These are phyloP conservation scores for Danio jaintianensis DNA, from an alignment of 2,797 vertebrate genomes.

Conservation along the genomic window DNA sequence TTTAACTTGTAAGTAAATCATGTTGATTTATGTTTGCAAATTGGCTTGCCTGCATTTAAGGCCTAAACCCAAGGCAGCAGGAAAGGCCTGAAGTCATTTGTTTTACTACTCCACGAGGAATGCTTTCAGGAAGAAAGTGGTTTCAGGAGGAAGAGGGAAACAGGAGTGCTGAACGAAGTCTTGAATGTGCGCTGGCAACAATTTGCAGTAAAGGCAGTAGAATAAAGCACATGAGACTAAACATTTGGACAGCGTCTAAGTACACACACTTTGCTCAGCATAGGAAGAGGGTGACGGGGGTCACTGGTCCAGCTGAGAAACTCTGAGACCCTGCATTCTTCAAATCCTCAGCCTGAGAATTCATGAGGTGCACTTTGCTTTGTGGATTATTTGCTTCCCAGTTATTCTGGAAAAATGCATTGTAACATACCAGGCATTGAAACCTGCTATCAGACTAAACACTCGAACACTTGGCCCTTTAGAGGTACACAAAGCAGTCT, in stretches of 20 bases:
- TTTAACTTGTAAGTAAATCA: neutral
- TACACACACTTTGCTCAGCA: constrained; percentile 33
- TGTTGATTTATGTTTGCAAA: neutral
- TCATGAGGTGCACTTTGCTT: constrained; percentile 11
- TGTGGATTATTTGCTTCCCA: constrained; percentile 37
- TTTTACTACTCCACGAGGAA: constrained; percentile 59
- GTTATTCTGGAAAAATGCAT: neutral
- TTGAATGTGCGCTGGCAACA: constrained; percentile 39
- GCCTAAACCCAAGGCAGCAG: constrained; percentile 16
- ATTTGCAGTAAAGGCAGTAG: constrained; percentile 32
- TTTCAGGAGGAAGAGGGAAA: constrained; percentile 37
- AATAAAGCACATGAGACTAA: constrained; percentile 62
- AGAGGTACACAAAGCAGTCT: constrained; percentile 23
- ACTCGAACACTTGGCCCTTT: constrained; percentile 32
- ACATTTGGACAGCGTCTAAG: constrained; percentile 62
- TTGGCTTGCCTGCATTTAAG: neutral
- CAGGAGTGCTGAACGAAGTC: constrained; percentile 42
- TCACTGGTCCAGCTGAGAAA: constrained; percentile 10
- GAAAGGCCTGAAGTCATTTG: constrained; percentile 59
- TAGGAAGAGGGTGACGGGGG: constrained; percentile 7
- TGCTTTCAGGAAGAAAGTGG: constrained; percentile 58
- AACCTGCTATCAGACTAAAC: constrained; percentile 51
- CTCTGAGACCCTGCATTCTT: constrained; percentile 30
- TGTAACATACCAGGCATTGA: constrained; percentile 17
- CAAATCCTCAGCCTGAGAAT: neutral